These are phyloP conservation scores for Taxidea taxus DNA, from an alignment of 2,113 vertebrate species.

Conservation along the genomic window DNA sequence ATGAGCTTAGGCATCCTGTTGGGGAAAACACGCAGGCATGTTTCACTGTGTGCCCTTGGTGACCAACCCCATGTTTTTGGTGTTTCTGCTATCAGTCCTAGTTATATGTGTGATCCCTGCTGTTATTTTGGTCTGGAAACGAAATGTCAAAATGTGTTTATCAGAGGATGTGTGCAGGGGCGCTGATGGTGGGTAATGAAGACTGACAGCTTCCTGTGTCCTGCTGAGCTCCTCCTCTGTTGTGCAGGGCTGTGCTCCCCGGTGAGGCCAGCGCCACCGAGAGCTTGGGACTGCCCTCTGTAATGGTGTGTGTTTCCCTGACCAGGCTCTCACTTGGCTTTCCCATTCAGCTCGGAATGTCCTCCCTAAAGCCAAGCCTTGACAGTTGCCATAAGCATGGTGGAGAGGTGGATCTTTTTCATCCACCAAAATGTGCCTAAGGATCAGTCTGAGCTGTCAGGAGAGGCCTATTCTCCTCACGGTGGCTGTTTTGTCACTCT, in stretches of 20 bases:
- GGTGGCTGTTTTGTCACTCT: background rate
- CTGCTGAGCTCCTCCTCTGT: rapidly evolving
- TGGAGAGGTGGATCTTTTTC: background rate
- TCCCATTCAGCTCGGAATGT: background rate
- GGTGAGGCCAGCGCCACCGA: background rate
- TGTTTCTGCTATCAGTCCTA: background rate
- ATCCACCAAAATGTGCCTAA: background rate
- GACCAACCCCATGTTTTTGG: background rate
- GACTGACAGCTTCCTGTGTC: background rate
- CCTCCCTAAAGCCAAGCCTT: background rate
- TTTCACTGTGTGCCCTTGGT: rapidly evolving
- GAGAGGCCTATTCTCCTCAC: background rate
- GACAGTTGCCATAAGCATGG: background rate
- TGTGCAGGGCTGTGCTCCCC: rapidly evolving
- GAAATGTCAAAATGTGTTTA: background rate
- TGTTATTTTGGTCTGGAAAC: background rate
- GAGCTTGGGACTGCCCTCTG: background rate
- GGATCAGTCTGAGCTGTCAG: background rate
- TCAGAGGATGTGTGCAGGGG: background rate
- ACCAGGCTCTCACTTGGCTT: background rate
- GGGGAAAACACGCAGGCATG: rapidly evolving
- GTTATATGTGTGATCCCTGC: background rate
- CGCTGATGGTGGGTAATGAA: background rate
- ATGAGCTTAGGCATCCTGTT: background rate
- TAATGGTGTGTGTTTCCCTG: background rate